These are phyloP conservation scores for Peucedramus taeniatus DNA, from an alignment of 2,113 vertebrate genomes.

Conservation along the genomic window DNA sequence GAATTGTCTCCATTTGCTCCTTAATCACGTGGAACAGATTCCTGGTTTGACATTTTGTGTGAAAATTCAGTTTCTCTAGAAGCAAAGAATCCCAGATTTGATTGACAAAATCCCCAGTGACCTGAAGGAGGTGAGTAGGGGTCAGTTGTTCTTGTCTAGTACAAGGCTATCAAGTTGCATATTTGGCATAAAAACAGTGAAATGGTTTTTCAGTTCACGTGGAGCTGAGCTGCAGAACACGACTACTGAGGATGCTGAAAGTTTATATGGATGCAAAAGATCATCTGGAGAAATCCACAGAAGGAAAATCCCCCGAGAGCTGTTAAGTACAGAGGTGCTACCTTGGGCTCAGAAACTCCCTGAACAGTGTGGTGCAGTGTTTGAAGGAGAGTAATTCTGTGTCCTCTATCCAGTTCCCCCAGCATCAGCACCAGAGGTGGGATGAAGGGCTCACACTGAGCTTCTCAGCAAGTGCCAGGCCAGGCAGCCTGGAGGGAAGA, in stretches of 20 bases:
- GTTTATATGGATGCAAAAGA: neutral
- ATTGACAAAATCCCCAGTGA: neutral
- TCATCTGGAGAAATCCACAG: neutral
- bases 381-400: neutral
- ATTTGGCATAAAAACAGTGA: neutral
- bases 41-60: neutral
- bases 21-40: neutral
- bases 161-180: neutral
- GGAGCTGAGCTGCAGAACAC: neutral
- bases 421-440: neutral
- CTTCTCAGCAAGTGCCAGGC: neutral
- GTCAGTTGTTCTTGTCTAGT: neutral
- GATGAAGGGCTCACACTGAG: neutral
- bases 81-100: neutral
- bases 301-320: neutral
- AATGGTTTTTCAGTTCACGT: accelerated
- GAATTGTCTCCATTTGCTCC: neutral
- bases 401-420: neutral
- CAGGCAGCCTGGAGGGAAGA: neutral
- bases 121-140: neutral
- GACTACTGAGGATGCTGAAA: neutral
- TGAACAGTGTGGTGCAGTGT: neutral
- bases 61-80: neutral
- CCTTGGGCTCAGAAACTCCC: neutral
- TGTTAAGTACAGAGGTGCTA: neutral